Base-by-base conservation (phyloP, 2,888 invertebrate species). In the Pecten maximus region DNA sequence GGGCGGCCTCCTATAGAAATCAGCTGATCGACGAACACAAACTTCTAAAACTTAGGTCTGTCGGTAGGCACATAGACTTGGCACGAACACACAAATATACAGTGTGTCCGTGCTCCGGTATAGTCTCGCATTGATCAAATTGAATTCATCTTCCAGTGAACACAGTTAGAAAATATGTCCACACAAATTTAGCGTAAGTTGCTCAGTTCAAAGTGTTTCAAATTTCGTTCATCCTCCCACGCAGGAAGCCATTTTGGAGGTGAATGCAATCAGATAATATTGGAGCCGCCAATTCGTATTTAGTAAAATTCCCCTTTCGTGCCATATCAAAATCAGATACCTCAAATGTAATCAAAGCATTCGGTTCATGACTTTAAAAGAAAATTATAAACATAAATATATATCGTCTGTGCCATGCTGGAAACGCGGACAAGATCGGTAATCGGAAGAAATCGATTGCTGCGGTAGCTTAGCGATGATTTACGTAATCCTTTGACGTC, bases 191-290 rank as follows among this genome's bases (percentile, higher is more conserved):
- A 54, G 23, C 54, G 54, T 54, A 54, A 54, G 23, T 54, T 54
- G 23, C 54, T n/a, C 54, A 54, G n/a, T 54, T 54, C 54, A 54
- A 54, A 54, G 54, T 54, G 54, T 54, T 54, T 54, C 54, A 54
- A 54, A 54, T 54, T 54, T 54, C 54, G 54, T 54, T 54, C 54
- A n/a, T 19, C 54, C 54, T 54, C 54, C 54, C 54, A 54, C 54
- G 54, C 54, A 54, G 54, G 54, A 54, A 54, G 54, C 54, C 54
- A 54, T 54, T 54, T 54, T 54, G 54, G 54, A 54, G 54, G 54
- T 54, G 54, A 54, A 54, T 54, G 54, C 54, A 54, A 54, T 54
- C 54, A 54, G 54, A n/a, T 54, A 19, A 6, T 23, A 54, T 23
- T 19, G 19, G 54, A 54, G 54, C 54, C 54, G 54, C 54, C 19